Evolutionary conservation across 1,140 invertebrate species (phyloP), one percentile per base, ranked within the genome.

Genomic region (Hesperophylax magnus): DNA sequence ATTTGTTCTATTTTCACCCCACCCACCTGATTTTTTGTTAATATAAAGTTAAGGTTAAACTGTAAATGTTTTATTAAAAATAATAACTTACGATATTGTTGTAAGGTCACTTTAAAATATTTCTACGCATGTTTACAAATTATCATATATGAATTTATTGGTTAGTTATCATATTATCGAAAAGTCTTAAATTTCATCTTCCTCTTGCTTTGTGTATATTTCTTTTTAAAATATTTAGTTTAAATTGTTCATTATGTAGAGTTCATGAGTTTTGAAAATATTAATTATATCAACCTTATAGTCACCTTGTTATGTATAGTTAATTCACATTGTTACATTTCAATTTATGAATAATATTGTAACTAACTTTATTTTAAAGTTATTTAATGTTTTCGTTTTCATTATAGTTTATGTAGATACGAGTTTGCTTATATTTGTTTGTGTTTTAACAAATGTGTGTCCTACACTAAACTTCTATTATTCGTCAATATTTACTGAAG

Each of bases 361-460:
- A 89, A 87, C 88, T 89, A 88, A 87, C 84, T 27, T 72, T 80
- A 39, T 75, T 34, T 52, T 67, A 71, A 58, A 80, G 76, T 79
- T 81, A 84, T 80, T 78, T 47, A 63, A 80, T 83, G 82, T 83
- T 81, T 83, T 81, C 72, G 82, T 83, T 83, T 81, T 63, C 77
- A 83, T 83, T 81, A 83, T 83, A 83, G 79, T 81, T 84, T 81
- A 80, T 84, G 78, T 84, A 84, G 82, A 81, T 84, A 83, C 75
- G 71, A 83, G 77, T 83, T 84, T 82, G 81, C 79, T 79, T 83
- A 83, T 79, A 80, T 86, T 86, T 88, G 86, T 88, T 88, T 84
- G 82, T 84, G 82, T 87, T 88, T 84, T 84, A 84, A 84, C 78
- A 84, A 85, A 84, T 83, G 84, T 79, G 85, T 83, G 83, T 84